Base-by-base conservation (phyloP, 1,140 invertebrate species). In the Ceratina japonica region DNA sequence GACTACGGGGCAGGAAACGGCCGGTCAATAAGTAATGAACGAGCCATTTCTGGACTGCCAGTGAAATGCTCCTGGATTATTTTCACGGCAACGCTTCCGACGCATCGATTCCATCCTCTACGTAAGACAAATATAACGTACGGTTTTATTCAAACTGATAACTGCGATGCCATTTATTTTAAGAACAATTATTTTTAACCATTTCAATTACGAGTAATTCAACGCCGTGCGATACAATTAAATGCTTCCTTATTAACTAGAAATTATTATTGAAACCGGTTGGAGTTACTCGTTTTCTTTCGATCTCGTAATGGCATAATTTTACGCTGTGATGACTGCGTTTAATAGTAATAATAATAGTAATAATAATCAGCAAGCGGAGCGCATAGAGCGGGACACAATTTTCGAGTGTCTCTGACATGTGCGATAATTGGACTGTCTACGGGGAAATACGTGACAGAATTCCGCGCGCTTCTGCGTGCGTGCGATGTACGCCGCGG, bases 371-470 rank as follows among this genome's bases (percentile, higher is more conserved):
- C 75, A 52, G 54, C 5, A 52, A 37, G 56, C 75, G 27, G 44
- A 44, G 54, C 31, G 37, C 54, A n/a, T 64, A 12, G 10, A 20
- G 16, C 63, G 51, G 24, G 75, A 51, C 51, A 76, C 65, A 69
- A 69, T 76, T 76, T 69, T 59, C 24, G 75, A 61, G 75, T 76
- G 75, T 76, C 65, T 69, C 75, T 76, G 75, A 69, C 75, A 62
- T 62, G 58, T 58, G 44, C 64, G 37, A 18, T 69, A 76, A 76
- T 76, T 76, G 75, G 65, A 76, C 75, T 76, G 75, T 76, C 75
- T 44, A 76, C 65, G 27, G 27, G 12, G n/a, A 49, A 27, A 49
- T 76, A 76, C 75, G 75, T 76, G 75, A 69, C 75, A 76, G 65
- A 69, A 76, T 76, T 76, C 65, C 75, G 18, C 5, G 24, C 44